These are phyloP conservation scores for Corbicula japonica DNA, from an alignment of 2,888 invertebrate species.

Conservation along the genomic window DNA sequence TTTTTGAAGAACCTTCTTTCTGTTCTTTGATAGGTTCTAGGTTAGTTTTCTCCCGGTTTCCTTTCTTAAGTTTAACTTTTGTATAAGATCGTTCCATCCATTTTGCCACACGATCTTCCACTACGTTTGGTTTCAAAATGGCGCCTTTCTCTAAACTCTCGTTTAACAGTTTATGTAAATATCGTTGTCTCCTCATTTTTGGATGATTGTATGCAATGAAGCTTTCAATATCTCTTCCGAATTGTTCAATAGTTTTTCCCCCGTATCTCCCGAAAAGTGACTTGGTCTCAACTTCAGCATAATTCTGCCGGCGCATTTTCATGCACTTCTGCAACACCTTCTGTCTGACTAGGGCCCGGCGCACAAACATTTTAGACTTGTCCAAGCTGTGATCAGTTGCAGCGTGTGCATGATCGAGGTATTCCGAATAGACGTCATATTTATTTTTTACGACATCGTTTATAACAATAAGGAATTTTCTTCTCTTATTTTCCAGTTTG, in stretches of 20 bases:
- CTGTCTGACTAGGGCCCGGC: constrained; percentile 71
- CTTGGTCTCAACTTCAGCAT: constrained; percentile 14
- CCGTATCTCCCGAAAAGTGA: constrained; percentile 70
- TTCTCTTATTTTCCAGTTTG: constrained; percentile 72
- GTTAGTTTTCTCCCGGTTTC: constrained; percentile 47
- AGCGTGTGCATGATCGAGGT: constrained; percentile 67
- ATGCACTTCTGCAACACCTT: constrained; percentile 75
- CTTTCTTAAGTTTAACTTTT: constrained; percentile 56
- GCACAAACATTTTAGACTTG: constrained; percentile 71
- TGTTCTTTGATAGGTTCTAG: constrained; percentile 48
- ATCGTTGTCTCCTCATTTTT: constrained; percentile 67
- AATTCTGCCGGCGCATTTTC: constrained; percentile 70
- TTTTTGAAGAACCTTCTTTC: constrained; percentile 17
- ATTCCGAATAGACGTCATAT: constrained; percentile 67
- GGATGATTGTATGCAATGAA: constrained; percentile 76
- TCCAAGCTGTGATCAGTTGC: constrained; percentile 65
- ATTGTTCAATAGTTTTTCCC: constrained; percentile 73
- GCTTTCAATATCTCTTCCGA: constrained; percentile 74
- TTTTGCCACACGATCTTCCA: constrained; percentile 56
- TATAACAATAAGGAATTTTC: constrained; percentile 75
- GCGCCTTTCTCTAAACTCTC: constrained; percentile 71
- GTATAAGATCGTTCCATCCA: constrained; percentile 66
- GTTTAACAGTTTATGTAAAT: constrained; percentile 66
- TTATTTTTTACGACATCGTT: constrained; percentile 75
- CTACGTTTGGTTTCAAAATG: constrained; percentile 63